These are phyloP conservation scores for Orthonyx spaldingii DNA, from an alignment of 2,113 vertebrate species.

Conservation along the genomic window DNA sequence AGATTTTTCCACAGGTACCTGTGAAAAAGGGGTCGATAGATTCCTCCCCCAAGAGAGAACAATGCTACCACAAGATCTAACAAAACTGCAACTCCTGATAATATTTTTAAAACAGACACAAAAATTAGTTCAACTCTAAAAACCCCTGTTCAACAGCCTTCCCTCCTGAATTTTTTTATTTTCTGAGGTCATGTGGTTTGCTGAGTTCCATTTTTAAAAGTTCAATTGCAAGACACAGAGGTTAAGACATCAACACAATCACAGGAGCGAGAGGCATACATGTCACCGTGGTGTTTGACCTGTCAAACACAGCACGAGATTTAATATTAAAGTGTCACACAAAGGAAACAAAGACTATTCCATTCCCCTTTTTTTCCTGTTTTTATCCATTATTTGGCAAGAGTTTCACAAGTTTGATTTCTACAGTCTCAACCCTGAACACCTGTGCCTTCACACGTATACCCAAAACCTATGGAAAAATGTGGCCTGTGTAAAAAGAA, in stretches of 20 bases:
- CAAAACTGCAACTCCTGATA: background rate
- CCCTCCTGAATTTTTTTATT: background rate
- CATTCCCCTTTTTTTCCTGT: background rate
- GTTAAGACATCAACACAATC: background rate
- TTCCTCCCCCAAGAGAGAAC: background rate
- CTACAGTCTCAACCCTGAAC: background rate
- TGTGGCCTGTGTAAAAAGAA: background rate
- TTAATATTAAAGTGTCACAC: background rate
- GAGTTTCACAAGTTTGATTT: background rate
- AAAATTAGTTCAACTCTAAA: background rate
- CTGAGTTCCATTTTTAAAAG: background rate
- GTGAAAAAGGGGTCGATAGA: background rate
- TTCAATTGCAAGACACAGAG: background rate
- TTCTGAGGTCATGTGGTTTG: background rate
- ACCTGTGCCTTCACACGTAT: background rate
- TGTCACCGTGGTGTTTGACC: accelerated
- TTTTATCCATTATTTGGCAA: background rate
- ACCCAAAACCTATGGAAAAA: background rate
- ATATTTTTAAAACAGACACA: background rate
- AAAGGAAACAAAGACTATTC: background rate
- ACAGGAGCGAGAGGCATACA: accelerated
- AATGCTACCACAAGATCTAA: background rate
- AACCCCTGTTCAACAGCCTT: background rate
- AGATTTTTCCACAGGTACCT: background rate
- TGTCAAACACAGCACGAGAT: accelerated